phyloP scores from a whole-genome alignment of 1,140 invertebrate genomes.

The Camponotus vicinus region DNA sequence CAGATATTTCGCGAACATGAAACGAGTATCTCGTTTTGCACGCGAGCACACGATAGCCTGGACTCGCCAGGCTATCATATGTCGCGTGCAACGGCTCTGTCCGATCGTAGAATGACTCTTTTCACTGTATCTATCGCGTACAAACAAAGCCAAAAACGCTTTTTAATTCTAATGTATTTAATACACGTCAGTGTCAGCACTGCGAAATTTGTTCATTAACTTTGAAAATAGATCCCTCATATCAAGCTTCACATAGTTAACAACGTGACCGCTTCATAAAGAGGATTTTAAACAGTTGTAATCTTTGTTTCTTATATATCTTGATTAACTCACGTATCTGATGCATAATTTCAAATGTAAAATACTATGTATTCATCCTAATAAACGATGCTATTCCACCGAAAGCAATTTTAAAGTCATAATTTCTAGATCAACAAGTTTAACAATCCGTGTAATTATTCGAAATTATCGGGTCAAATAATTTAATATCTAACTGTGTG shows the following conservation, averaged over 20 bases:
- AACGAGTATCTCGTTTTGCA: constrained; percentile 29
- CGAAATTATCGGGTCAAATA: background rate
- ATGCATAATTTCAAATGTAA: constrained; percentile 6
- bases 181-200: background rate
- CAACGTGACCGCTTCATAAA: constrained; percentile 17
- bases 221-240: constrained; percentile 34
- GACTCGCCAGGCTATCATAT: background rate
- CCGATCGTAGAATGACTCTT: constrained; percentile 44
- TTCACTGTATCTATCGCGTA: constrained; percentile 12
- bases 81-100: background rate
- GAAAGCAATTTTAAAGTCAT: constrained; percentile 24
- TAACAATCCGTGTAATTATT: background rate
- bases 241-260: background rate
- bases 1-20: constrained; percentile 32
- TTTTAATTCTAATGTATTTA: constrained; percentile 32
- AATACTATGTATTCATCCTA: background rate
- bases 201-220: constrained; percentile 53
- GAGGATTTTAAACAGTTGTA: constrained; percentile 43
- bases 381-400: background rate
- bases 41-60: background rate
- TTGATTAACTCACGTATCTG: background rate
- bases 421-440: background rate
- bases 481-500: background rate
- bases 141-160: constrained; percentile 8
- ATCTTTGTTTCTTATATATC: constrained; percentile 17